Base-by-base conservation (phyloP, 1,140 invertebrate genomes). In the Apocrypta bakeri region DNA sequence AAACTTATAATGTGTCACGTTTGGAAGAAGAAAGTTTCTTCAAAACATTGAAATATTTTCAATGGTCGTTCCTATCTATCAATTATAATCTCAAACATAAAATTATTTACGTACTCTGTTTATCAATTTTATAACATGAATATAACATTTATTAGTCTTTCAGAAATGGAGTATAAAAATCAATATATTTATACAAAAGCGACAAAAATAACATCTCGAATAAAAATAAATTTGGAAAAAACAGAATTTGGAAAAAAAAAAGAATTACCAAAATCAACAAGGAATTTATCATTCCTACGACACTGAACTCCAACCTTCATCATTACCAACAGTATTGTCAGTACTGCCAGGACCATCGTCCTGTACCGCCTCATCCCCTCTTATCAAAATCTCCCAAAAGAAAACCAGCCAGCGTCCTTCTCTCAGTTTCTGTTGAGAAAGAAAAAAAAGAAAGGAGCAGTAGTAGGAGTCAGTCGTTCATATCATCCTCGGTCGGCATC, bases 221-320 rank as follows among this genome's bases (percentile, higher is more conserved):
- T n/a, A n/a, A n/a, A n/a, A n/a, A n/a, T n/a, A n/a, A n/a, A n/a
- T n/a, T n/a, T n/a, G n/a, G n/a, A n/a, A n/a, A n/a, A n/a, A n/a
- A n/a, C n/a, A n/a, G n/a, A n/a, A n/a, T n/a, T n/a, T n/a, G n/a
- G n/a, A 27, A 11, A 29, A 66, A 12, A 2, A 0, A 29, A 29
- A 66, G 14, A 87, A 86, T 88, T 82, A 90, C 90, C 88, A 24
- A 87, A 82, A 14, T 85, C 29, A 61, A 77, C 73, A 7, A 91
- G 81, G 82, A 88, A 91, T 56, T 89, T 88, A 78, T 91, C 88
- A 77, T 91, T 91, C 64, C 84, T 89, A 37, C 90, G 87, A 29
- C 79, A 73, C 21, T 37, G 79, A 37, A 72, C 63, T 11, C n/a
- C 63, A 24, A 66, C n/a, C 24, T 3, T 66, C 63, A 66, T 66